Conservation (phyloP, 1,140 invertebrate species). For the Tribolium castaneum region DNA sequence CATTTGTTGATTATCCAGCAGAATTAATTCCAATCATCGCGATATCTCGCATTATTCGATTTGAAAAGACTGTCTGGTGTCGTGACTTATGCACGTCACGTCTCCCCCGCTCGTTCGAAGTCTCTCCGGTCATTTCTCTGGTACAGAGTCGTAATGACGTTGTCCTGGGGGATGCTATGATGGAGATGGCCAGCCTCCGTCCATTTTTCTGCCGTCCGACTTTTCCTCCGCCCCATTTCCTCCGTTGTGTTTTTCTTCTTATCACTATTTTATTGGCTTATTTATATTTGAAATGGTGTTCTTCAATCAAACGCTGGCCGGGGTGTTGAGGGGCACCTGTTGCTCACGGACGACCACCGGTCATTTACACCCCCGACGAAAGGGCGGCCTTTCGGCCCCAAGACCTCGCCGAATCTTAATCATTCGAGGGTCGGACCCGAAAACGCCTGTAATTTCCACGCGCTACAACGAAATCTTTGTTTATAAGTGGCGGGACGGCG, state of each 20-base stretch:
- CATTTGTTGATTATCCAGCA: background rate
- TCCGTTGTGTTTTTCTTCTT: slow-evolving; percentile 35
- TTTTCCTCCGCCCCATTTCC: slow-evolving; percentile 42
- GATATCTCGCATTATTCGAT: slow-evolving; percentile 3
- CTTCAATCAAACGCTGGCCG: slow-evolving; percentile 25
- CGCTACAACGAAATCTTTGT: slow-evolving; percentile 9
- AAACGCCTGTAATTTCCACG: background rate
- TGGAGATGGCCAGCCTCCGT: slow-evolving; percentile 47
- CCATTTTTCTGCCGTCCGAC: slow-evolving; percentile 41
- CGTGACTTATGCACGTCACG: slow-evolving; percentile 15
- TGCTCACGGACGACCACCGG: slow-evolving; percentile 25
- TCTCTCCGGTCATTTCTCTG: slow-evolving; percentile 50
- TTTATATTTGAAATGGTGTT: slow-evolving; percentile 44
- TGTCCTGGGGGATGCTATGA: slow-evolving; percentile 47
- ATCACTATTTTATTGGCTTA: slow-evolving; percentile 47
- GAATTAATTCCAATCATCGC: slow-evolving; percentile 8
- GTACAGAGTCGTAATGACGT: slow-evolving; percentile 48
- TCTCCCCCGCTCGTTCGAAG: slow-evolving; percentile 36
- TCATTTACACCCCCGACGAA: slow-evolving; percentile 36
- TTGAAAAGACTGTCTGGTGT: background rate
- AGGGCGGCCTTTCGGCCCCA: background rate
- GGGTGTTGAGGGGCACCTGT: slow-evolving; percentile 13
- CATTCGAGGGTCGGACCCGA: background rate
- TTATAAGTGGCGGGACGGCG: slow-evolving; percentile 6
- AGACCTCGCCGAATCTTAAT: slow-evolving; percentile 1